Evolutionary conservation across 2,888 invertebrate genomes (phyloP).

Genomic region (Elaeidobius kamerunicus): DNA sequence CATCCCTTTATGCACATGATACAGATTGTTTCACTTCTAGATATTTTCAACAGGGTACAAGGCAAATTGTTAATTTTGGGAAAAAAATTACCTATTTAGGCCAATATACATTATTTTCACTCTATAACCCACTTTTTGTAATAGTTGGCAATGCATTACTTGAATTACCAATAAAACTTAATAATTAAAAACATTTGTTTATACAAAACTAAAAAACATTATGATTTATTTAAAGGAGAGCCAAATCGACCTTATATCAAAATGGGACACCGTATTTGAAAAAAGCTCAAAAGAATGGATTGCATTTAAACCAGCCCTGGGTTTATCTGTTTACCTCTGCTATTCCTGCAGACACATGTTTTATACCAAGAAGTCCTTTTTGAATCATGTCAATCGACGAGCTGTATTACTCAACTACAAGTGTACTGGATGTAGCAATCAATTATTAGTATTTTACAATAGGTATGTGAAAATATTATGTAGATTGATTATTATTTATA

Average conservation of each 20-base stretch:
- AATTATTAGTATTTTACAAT: slow-evolving; percentile 43
- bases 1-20: no score
- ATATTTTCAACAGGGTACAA: no score
- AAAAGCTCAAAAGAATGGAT: slow-evolving; percentile 35
- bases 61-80: no score
- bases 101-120: no score
- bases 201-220: no score
- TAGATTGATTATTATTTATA: neutral
- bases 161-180: no score
- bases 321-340: slow-evolving; percentile 34
- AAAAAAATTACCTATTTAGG: no score
- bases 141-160: no score
- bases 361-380: slow-evolving; percentile 43
- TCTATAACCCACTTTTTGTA: no score
- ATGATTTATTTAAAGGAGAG: no score
- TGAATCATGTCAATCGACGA: slow-evolving; percentile 47
- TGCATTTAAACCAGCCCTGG: slow-evolving; percentile 35
- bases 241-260: slow-evolving; percentile 23
- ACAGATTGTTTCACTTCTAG: no score
- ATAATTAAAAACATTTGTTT: no score
- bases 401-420: slow-evolving; percentile 43
- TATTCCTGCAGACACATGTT: slow-evolving; percentile 39
- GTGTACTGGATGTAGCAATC: slow-evolving; percentile 39
- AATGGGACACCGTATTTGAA: slow-evolving; percentile 35
- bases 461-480: slow-evolving; percentile 33